These are phyloP conservation scores for Taeniopygia guttata DNA, from an alignment of 2,797 vertebrate species.

Conservation along the genomic window DNA sequence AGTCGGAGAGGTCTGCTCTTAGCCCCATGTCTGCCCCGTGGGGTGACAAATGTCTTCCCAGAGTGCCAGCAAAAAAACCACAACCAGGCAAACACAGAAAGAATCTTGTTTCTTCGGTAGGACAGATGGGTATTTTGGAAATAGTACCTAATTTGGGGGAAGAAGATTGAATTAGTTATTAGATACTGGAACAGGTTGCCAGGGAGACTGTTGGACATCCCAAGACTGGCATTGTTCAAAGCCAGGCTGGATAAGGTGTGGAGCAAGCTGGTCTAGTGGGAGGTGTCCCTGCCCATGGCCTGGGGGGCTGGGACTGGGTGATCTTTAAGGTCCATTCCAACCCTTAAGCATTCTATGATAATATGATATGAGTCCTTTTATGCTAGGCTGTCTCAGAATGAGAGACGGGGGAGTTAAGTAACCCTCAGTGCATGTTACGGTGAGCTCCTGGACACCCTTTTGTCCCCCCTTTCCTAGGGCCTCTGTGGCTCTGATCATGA, in stretches of 20 bases:
- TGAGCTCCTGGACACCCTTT: no score
- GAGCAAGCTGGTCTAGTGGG: neutral
- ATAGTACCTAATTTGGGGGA: neutral
- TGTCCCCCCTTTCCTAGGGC: no score
- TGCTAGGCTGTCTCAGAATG: neutral
- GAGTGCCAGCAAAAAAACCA: neutral
- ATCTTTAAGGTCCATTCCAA: neutral
- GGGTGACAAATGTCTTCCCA: neutral
- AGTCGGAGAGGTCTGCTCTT: neutral
- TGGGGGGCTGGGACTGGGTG: neutral
- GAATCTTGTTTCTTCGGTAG: neutral
- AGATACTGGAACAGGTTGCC: neutral
- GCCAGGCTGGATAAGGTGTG: neutral
- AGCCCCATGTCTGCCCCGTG: rapidly evolving
- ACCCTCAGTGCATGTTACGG: no score
- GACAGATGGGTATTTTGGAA: neutral
- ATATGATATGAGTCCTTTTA: neutral
- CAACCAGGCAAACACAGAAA: neutral
- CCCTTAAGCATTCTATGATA: neutral
- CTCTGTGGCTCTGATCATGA: no score
- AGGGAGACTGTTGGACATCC: neutral
- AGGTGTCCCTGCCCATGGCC: neutral
- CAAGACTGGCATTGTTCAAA: neutral
- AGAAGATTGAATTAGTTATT: neutral
- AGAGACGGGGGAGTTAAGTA: neutral